phyloP scores from a whole-genome alignment of 2,888 invertebrate genomes.

The Nymphalis urticae region DNA sequence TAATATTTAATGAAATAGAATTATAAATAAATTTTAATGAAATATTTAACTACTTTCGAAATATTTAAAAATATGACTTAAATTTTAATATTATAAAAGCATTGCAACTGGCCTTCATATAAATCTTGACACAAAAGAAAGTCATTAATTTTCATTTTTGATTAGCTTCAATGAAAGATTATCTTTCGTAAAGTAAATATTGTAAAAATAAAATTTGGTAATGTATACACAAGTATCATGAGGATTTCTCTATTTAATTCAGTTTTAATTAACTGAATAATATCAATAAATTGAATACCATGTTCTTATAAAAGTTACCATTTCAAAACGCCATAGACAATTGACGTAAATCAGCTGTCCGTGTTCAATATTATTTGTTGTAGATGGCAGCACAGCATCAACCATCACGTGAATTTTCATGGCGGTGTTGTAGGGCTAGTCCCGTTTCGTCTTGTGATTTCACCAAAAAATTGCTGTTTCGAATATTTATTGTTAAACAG shows the following conservation, averaged over 20 bases:
- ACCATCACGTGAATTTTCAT: conserved; percentile 85
- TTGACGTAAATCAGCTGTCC: conserved; percentile 82
- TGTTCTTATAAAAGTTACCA: background rate
- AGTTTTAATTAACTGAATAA: background rate
- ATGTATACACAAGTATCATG: no score
- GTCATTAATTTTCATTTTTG: no score
- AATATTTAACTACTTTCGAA: no score
- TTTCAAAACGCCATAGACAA: conserved; percentile 66
- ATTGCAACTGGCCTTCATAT: no score
- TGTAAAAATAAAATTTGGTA: no score
- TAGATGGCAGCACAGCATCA: conserved; percentile 84
- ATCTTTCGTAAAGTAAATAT: no score
- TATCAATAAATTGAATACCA: background rate
- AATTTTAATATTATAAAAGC: no score
- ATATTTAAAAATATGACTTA: no score
- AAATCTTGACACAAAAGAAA: no score
- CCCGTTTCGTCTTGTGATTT: conserved; percentile 82
- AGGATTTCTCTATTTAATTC: background rate
- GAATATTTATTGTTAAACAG: conserved; percentile 74
- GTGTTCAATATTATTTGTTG: conserved; percentile 60
- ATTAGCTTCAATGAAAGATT: no score
- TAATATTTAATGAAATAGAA: no score
- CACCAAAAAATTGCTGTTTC: conserved; percentile 78
- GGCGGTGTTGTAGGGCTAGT: conserved; percentile 80
- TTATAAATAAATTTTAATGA: no score